phyloP scores from a whole-genome alignment of 2,113 vertebrate species.

The Barnardius zonarius region DNA sequence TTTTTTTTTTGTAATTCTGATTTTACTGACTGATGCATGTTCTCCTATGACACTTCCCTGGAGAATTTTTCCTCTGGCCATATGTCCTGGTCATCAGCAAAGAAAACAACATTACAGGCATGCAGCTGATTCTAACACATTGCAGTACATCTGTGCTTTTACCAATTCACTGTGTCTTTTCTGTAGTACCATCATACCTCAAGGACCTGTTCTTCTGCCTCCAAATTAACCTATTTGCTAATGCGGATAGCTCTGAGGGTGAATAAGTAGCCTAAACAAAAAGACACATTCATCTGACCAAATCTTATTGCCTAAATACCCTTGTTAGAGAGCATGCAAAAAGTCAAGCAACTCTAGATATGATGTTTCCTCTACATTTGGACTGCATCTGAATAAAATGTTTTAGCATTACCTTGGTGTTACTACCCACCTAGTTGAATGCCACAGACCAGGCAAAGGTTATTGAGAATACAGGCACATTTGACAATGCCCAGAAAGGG shows the following conservation, averaged over 20 bases:
- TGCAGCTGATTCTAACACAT: not conserved
- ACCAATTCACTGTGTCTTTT: not conserved
- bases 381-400: not conserved
- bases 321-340: not conserved
- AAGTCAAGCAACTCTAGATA: not conserved
- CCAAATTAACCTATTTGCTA: not conserved
- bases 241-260: not conserved
- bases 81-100: not conserved
- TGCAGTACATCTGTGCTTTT: not conserved
- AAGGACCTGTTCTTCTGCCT: not conserved
- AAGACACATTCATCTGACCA: not conserved
- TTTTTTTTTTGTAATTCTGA: not conserved
- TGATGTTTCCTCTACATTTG: not conserved
- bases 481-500: not conserved
- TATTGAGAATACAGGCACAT: not conserved
- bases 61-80: not conserved
- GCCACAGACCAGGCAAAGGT: not conserved
- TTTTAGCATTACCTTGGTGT: not conserved
- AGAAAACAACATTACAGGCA: not conserved
- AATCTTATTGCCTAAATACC: not conserved
- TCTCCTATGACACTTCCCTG: not conserved
- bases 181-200: not conserved
- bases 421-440: not conserved
- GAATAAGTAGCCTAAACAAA: not conserved
- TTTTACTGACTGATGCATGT: conserved; percentile 27